Evolutionary conservation across 1,140 invertebrate genomes (phyloP).

Genomic region (Rhopalosiphum maidis): DNA sequence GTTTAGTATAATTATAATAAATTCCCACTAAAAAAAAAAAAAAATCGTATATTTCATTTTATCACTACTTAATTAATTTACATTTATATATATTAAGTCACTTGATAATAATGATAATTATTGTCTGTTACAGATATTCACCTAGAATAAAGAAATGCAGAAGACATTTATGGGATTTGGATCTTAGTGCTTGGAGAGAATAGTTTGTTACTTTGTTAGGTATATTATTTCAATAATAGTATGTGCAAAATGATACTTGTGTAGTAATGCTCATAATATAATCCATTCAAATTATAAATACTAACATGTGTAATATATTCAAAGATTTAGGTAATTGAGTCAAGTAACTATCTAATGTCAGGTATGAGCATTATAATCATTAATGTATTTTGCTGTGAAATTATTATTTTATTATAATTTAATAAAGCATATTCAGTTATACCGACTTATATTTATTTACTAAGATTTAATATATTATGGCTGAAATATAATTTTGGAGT

Average conservation of each 20-base stretch:
- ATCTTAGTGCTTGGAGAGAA: not conserved
- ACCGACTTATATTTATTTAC: too few relatives aligned
- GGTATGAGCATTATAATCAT: too few relatives aligned
- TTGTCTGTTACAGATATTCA: not conserved
- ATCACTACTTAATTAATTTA: not conserved
- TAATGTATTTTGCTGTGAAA: not conserved
- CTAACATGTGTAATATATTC: not conserved
- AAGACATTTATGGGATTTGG: not conserved
- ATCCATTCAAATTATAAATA: too few relatives aligned
- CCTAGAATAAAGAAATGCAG: not conserved
- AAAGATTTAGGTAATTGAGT: not conserved
- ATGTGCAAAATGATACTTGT: not conserved
- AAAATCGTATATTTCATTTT: not conserved
- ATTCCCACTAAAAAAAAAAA: too few relatives aligned
- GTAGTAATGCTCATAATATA: not conserved
- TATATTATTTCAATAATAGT: not conserved
- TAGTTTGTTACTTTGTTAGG: not conserved
- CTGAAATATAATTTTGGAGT: too few relatives aligned
- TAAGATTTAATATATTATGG: too few relatives aligned
- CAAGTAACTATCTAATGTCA: not conserved
- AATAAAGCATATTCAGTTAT: not conserved
- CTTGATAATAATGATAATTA: not conserved
- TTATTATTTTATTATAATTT: not conserved
- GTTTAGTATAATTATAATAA: too few relatives aligned
- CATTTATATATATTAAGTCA: not conserved